These are phyloP conservation scores for Manacus vitellinus DNA, from an alignment of 2,113 vertebrate genomes.

Conservation along the genomic window DNA sequence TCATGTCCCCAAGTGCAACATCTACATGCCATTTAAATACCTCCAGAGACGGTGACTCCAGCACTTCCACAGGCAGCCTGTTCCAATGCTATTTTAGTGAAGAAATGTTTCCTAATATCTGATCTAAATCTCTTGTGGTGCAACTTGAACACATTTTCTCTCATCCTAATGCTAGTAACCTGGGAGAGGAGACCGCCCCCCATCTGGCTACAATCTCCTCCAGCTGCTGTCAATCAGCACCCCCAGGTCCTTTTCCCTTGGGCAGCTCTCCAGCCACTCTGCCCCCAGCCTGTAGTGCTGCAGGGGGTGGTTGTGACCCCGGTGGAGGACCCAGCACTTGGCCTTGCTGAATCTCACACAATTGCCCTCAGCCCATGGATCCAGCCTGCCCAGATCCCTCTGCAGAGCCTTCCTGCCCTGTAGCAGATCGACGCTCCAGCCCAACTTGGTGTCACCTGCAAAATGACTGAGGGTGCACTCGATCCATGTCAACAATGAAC, in stretches of 20 bases:
- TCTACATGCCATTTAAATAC: not conserved
- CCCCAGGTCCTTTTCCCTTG: not conserved
- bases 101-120: not conserved
- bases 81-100: not conserved
- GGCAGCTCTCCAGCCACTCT: not conserved
- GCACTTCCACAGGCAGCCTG: not conserved
- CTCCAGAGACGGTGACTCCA: not conserved
- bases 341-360: not conserved
- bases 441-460: not conserved
- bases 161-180: not conserved
- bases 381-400: not conserved
- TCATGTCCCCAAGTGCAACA: not conserved
- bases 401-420: not conserved
- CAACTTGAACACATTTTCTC: not conserved
- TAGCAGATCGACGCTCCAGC: not conserved
- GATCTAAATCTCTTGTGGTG: not conserved
- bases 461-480: not conserved
- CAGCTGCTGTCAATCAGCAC: not conserved
- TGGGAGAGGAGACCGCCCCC: not conserved
- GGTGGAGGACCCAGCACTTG: accelerated
- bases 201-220: too few relatives aligned
- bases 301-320: not conserved
- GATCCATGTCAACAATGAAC: not conserved
- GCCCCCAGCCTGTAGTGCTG: too few relatives aligned
- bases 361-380: accelerated